A percentile compares a stretch with the other conserved stretches of the same genome.
Conservation (phyloP, 2,113 vertebrate species). For the Rhadina sibilatrix region DNA sequence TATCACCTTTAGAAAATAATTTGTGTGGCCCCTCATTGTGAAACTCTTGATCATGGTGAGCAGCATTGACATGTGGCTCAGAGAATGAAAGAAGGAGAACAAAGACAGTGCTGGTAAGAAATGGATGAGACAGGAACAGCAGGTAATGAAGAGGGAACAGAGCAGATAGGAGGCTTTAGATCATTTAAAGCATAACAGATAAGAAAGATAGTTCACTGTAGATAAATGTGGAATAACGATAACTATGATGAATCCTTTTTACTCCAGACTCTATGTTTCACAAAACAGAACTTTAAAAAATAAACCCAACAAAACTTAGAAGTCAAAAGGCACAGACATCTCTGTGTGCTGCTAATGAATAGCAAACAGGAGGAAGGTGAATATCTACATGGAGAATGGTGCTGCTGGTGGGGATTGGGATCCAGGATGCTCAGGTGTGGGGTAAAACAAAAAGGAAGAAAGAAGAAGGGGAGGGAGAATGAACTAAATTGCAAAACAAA, state of each 20-base stretch:
- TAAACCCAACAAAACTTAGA: neutral
- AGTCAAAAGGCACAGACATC: neutral
- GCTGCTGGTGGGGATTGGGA: neutral
- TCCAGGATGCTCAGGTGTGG: neutral
- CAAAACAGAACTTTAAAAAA: slow-evolving; percentile 2
- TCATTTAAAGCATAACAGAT: slow-evolving; percentile 51
- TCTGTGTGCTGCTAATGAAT: neutral
- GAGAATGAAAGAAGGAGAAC: slow-evolving; percentile 63
- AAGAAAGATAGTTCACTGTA: slow-evolving; percentile 29
- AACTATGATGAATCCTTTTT: slow-evolving; percentile 55
- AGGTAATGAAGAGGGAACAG: slow-evolving; percentile 48
- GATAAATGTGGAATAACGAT: slow-evolving; percentile 43
- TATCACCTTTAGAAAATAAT: slow-evolving; percentile 8
- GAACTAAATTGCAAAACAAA: neutral
- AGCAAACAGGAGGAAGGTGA: neutral
- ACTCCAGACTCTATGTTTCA: neutral
- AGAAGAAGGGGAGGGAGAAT: neutral
- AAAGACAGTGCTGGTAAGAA: slow-evolving; percentile 34
- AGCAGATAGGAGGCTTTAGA: slow-evolving; percentile 51
- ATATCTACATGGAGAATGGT: neutral
- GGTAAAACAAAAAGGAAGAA: neutral
- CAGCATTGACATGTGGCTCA: slow-evolving; percentile 29
- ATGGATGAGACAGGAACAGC: neutral
- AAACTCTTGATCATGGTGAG: neutral
- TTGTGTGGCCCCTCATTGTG: slow-evolving; percentile 33